Conservation (phyloP, 2,113 vertebrate species). For the Haemorhous mexicanus region DNA sequence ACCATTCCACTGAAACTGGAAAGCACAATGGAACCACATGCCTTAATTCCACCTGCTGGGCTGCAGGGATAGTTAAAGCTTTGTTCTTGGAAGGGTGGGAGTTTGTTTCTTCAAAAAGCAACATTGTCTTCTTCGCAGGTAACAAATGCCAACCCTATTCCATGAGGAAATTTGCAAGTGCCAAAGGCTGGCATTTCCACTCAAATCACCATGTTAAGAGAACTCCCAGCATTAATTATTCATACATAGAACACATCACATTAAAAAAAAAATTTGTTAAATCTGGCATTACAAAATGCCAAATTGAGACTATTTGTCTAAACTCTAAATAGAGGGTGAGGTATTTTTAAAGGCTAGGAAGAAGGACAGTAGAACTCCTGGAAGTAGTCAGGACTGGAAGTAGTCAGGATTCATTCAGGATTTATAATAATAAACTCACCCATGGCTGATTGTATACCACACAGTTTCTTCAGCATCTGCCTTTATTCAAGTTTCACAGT, state of each 20-base stretch:
- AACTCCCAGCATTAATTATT: not conserved
- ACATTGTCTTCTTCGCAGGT: not conserved
- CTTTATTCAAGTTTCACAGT: not conserved
- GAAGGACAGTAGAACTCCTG: not conserved
- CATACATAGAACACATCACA: not conserved
- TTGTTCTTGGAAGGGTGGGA: not conserved
- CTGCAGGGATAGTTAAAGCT: not conserved
- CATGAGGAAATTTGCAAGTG: not conserved
- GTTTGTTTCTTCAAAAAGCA: not conserved
- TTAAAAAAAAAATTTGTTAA: not conserved
- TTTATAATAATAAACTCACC: not conserved
- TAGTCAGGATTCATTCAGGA: not conserved
- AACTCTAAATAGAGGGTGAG: not conserved
- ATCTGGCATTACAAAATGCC: not conserved
- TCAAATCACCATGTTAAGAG: not conserved
- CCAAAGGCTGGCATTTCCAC: not conserved
- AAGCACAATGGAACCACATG: not conserved
- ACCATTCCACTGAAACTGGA: not conserved
- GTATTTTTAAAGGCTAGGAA: not conserved
- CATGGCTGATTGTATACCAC: not conserved
- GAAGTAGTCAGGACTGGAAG: not conserved
- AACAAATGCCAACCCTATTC: not conserved
- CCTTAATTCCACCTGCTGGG: not conserved
- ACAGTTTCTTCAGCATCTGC: not conserved
- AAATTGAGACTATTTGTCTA: not conserved